Percentiles rank a stretch among this genome's conserved stretches.
Conservation (phyloP, 1,140 invertebrate genomes). For the Eriocheir sinensis region DNA sequence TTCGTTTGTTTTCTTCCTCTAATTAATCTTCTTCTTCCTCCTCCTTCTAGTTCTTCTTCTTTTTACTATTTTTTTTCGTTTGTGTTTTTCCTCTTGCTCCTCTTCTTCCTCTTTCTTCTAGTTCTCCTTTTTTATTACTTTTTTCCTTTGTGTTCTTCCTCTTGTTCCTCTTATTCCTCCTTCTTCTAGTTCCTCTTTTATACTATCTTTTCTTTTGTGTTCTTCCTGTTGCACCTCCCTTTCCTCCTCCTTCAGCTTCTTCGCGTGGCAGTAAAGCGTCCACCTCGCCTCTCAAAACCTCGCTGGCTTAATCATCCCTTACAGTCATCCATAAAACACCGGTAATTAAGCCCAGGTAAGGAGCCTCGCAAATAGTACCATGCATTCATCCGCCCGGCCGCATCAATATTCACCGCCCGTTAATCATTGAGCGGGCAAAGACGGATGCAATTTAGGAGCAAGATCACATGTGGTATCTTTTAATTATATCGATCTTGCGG, state of each 20-base stretch:
- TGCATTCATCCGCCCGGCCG: too few species aligned
- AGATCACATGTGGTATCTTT: too few species aligned
- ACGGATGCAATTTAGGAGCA: too few species aligned
- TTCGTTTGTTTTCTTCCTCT: not conserved
- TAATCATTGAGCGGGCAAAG: too few species aligned
- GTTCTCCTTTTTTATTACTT: not conserved
- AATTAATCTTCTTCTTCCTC: not conserved
- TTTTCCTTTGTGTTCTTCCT: not conserved
- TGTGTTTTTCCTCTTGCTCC: not conserved
- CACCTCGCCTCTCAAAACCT: not conserved
- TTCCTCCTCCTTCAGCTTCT: not conserved
- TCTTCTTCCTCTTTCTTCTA: slow-evolving; percentile 4
- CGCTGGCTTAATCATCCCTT: too few species aligned
- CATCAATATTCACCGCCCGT: too few species aligned
- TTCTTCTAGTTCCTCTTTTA: not conserved
- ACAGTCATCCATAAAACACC: too few species aligned
- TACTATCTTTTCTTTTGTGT: not conserved
- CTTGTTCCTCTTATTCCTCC: not conserved
- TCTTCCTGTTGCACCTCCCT: not conserved
- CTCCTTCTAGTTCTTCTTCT: not conserved
- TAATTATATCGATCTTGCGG: too few species aligned
- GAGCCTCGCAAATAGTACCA: too few species aligned
- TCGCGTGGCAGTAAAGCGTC: not conserved
- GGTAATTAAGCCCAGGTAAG: too few species aligned
- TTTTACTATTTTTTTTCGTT: not conserved